These are phyloP conservation scores for Ephestia elutella DNA, from an alignment of 1,140 invertebrate species.

Conservation along the genomic window DNA sequence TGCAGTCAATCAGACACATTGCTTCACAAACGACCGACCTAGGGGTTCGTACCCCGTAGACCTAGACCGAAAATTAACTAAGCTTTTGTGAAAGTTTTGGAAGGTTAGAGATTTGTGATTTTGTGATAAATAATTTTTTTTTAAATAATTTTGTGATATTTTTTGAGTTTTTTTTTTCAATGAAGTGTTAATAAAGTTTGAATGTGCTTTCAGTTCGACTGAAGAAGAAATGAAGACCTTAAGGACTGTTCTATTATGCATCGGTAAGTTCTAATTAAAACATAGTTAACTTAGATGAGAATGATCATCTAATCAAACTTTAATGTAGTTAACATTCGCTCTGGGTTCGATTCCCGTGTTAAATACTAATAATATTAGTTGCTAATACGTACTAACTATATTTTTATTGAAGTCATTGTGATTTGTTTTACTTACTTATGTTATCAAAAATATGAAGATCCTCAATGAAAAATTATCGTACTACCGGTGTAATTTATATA, in stretches of 20 bases:
- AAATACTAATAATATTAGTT: too few species aligned
- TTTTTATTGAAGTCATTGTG: too few species aligned
- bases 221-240: conserved; percentile 43
- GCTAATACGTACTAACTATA: too few species aligned
- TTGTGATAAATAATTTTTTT: conserved; percentile 13
- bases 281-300: background rate
- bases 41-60: conserved; percentile 42
- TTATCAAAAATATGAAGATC: too few species aligned
- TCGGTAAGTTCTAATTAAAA: conserved; percentile 42
- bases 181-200: conserved; percentile 19
- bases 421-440: too few species aligned
- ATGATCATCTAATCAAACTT: background rate
- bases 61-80: conserved; percentile 34
- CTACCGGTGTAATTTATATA: too few species aligned
- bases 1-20: conserved; percentile 41
- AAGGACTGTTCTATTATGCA: conserved; percentile 40
- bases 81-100: conserved; percentile 60
- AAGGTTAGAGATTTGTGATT: conserved; percentile 44
- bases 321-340: background rate
- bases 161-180: background rate
- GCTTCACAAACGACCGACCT: conserved; percentile 41
- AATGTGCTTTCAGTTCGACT: conserved; percentile 62
- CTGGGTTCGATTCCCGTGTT: background rate
- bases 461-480: too few species aligned
- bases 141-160: conserved; percentile 1